A percentile compares a stretch with the other conserved stretches of the same genome.
These are phyloP conservation scores for Galerucella calmariensis DNA, from an alignment of 2,888 invertebrate genomes.

Conservation along the genomic window DNA sequence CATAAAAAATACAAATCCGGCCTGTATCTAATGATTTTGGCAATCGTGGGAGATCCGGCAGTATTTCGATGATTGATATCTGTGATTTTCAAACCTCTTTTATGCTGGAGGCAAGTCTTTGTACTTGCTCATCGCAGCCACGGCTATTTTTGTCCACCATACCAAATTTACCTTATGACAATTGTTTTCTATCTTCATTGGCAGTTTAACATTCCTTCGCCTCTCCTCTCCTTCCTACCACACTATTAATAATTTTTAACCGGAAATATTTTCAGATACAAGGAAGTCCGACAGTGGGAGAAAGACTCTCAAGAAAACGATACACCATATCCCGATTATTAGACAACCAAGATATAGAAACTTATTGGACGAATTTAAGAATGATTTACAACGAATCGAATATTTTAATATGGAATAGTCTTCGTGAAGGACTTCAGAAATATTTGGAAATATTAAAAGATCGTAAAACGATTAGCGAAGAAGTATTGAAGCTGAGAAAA, in stretches of 20 bases:
- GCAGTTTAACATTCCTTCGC: too few species aligned
- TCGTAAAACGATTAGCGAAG: slow-evolving; percentile 73
- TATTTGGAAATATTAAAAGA: slow-evolving; percentile 76
- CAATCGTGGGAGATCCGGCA: too few species aligned
- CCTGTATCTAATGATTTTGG: too few species aligned
- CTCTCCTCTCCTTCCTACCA: too few species aligned
- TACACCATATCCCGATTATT: slow-evolving; percentile 69
- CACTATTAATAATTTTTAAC: neutral
- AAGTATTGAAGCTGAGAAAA: slow-evolving; percentile 72
- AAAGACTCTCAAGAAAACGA: slow-evolving; percentile 57
- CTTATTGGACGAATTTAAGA: slow-evolving; percentile 77
- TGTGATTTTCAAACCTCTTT: too few species aligned
- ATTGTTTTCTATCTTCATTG: too few species aligned
- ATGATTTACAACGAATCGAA: slow-evolving; percentile 71
- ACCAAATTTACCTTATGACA: too few species aligned
- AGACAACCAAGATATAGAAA: slow-evolving; percentile 68
- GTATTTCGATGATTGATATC: too few species aligned
- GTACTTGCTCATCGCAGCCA: too few species aligned
- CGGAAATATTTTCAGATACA: neutral
- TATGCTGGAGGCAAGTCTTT: too few species aligned
- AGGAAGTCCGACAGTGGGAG: slow-evolving; percentile 56
- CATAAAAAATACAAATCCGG: too few species aligned
- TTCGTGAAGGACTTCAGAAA: slow-evolving; percentile 72
- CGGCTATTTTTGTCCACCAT: too few species aligned
- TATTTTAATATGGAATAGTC: slow-evolving; percentile 77